Base-by-base conservation (phyloP, 2,888 invertebrate genomes). In the Heliconius sara region DNA sequence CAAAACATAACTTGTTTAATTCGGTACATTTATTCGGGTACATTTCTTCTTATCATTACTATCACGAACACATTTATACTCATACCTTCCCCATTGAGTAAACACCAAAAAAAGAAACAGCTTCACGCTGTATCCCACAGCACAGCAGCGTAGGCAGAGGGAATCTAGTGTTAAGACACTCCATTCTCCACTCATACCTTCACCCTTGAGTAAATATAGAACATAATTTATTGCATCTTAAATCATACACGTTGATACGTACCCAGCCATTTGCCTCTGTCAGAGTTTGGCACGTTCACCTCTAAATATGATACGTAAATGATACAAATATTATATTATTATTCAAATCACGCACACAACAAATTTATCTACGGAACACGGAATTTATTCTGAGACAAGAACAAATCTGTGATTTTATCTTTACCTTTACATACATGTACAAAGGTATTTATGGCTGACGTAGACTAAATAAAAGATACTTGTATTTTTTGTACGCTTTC, bases 361-460 rank as follows among this genome's bases (percentile, higher is more conserved):
- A 81, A 80, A 84, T 84, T 79, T 83, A 82, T 84, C 78, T 81
- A 77, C 80, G 63, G 79, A 84, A 82, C 80, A 84, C 76, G 74
- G 57, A 76, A 82, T 77, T 77, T 82, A 79, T 81, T 75, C 73
- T 77, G 71, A 82, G 83, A 82, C 83, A 82, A 78, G 79, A 82
- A 82, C 80, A 81, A 81, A 83, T 82, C 79, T 81, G 77, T 82
- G 82, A 83, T 84, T 81, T 81, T 84, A 83, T 84, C 80, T 80
- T 74, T 65, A 74, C 76, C 52, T 78, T 76, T 78, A 67, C 60
- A 76, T 63, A 79, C 22, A 52, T 52, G 22, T 73, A 71, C 66
- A 43, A 43, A 22, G 47, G 66, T 30, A 47, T 66, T 43, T 75
- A 66, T 75, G 75, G 47, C 16, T 60, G 34, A 63, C 68, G 70